Evolutionary conservation across 2,113 vertebrate species (phyloP).

Genomic region (Tupaia chinensis): DNA sequence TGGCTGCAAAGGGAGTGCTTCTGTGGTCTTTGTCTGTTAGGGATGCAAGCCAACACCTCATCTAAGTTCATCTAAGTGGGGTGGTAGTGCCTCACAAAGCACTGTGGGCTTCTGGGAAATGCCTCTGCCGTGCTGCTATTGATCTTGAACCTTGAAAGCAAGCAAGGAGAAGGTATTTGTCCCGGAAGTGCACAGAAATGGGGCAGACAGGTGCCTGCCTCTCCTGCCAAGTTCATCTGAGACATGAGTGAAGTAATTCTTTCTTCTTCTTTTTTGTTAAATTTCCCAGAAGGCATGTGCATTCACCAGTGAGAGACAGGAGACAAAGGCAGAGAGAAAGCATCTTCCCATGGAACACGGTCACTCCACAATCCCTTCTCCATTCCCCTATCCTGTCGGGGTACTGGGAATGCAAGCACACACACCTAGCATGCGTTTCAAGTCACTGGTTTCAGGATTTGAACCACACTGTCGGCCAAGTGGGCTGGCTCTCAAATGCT

Average conservation of each 20-base stretch:
- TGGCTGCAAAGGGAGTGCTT: neutral
- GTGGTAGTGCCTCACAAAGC: neutral
- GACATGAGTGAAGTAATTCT: neutral
- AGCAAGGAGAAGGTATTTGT: neutral
- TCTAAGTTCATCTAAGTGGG: neutral
- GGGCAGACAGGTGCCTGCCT: neutral
- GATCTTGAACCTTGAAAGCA: neutral
- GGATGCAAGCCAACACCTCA: neutral
- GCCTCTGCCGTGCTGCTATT: neutral
- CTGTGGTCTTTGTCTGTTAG: neutral
- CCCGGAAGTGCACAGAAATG: neutral
- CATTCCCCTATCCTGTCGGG: too few relatives aligned
- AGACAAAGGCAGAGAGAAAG: too few relatives aligned
- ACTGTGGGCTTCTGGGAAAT: neutral
- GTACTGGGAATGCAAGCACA: too few relatives aligned
- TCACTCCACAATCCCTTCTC: too few relatives aligned
- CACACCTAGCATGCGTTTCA: too few relatives aligned
- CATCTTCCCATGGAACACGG: too few relatives aligned
- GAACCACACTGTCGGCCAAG: too few relatives aligned
- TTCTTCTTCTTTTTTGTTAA: too few relatives aligned
- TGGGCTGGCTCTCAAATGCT: neutral
- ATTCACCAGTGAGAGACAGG: too few relatives aligned
- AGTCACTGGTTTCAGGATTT: too few relatives aligned
- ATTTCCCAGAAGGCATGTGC: too few relatives aligned
- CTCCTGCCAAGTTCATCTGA: neutral